Evolutionary conservation across 2,113 vertebrate genomes (phyloP), one percentile per base, ranked within the genome.

Genomic region (Vombatus ursinus): DNA sequence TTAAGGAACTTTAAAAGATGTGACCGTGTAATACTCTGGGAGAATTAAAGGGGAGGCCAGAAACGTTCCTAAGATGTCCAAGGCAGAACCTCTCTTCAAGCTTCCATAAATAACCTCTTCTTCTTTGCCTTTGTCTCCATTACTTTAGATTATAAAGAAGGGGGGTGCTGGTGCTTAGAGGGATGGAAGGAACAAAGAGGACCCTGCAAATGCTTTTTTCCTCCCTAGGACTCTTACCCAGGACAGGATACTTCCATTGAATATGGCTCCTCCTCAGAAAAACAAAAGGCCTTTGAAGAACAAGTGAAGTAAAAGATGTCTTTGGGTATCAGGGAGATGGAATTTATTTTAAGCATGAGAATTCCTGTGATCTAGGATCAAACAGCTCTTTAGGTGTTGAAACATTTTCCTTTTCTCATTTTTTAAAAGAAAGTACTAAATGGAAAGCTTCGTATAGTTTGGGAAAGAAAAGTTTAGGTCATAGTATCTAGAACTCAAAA

Each of bases 401-500:
- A 84, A 84, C 37, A 84, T 44, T 84, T 84, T 44, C n/a, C n/a
- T 84, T 84, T 37, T 93, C 96, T 96, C 93, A 93, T 92, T 96
- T 97, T 92, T 94, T 50, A 91, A 77, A 89, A 96, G 44, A 91
- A 96, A 96, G 89, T 77, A 31, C 91, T 52, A 91, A 93, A 92
- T 89, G 26, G 47, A 95, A 96, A 96, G 92, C 68, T 84, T 52
- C 54, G 57, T 92, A 28, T 26, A 93, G 95, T 50, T 93, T 26
- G 61, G 51, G 48, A 96, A 89, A 47, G 57, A 90, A 91, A 49
- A 94, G 51, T 28, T 48, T 93, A 90, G 95, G 54, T 95, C 93
- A 92, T 94, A 12, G 90, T 44, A 84, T 84, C 16, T 84, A 84
- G 37, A 84, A 84, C 68, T 84, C 37, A 84, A 91, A 92, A 12